Conservation (phyloP, 1,140 invertebrate genomes). For the Nylanderia fulva region DNA sequence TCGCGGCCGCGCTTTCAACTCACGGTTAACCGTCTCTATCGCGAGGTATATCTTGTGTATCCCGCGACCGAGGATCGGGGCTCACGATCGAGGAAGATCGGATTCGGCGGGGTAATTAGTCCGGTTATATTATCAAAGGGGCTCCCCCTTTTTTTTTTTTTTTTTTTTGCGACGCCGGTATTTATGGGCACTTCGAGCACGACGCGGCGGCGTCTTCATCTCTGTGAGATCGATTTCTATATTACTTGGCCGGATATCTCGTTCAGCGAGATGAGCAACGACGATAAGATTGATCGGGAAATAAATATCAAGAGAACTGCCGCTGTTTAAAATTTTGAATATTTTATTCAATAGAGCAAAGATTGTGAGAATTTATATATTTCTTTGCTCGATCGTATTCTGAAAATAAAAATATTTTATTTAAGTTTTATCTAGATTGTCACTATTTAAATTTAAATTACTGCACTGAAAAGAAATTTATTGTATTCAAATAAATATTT, state of each 20-base stretch:
- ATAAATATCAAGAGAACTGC: slow-evolving; percentile 4
- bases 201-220: slow-evolving; percentile 24
- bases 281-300: slow-evolving; percentile 40
- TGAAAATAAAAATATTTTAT: too few relatives aligned
- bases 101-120: slow-evolving; percentile 62
- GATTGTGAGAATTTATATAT: background rate
- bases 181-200: slow-evolving; percentile 54
- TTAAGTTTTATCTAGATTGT: too few relatives aligned
- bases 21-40: slow-evolving; percentile 65
- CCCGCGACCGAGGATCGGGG: slow-evolving; percentile 10
- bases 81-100: slow-evolving; percentile 24
- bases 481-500: too few relatives aligned
- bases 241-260: slow-evolving; percentile 11
- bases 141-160: slow-evolving; percentile 5
- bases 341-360: background rate
- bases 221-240: background rate
- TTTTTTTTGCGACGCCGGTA: slow-evolving; percentile 22
- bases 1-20: slow-evolving; percentile 53
- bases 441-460: too few relatives aligned
- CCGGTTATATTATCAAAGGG: slow-evolving; percentile 39
- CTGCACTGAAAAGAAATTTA: too few relatives aligned
- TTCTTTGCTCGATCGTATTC: background rate
- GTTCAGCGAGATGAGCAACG: background rate
- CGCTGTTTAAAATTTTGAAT: background rate
- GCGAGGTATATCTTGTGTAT: slow-evolving; percentile 46